Percentiles rank a stretch among this genome's conserved stretches.
Conservation (phyloP, 2,888 invertebrate species). For the Dryobotodes eremita region DNA sequence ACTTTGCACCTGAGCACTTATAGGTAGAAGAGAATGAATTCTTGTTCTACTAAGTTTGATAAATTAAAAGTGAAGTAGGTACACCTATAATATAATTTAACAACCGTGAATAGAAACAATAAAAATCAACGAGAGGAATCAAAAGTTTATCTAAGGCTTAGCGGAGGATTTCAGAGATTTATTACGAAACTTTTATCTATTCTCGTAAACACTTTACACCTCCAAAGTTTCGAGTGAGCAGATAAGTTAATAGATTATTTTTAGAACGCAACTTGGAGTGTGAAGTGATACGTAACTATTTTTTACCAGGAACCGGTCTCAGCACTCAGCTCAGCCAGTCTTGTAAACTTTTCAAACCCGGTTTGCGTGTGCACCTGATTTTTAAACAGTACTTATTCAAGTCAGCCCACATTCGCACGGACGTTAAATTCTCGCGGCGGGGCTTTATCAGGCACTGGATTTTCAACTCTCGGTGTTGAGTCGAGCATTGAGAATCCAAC, state of each 20-base stretch:
- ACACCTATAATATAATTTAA: slow-evolving; percentile 16
- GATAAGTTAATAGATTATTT: slow-evolving; percentile 75
- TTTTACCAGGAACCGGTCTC: slow-evolving; percentile 65
- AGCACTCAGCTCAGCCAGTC: slow-evolving; percentile 46
- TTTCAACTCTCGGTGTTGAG: too few relatives aligned
- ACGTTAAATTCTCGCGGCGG: too few relatives aligned
- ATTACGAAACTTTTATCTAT: slow-evolving; percentile 67
- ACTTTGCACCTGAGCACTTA: background rate
- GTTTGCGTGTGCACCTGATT: slow-evolving; percentile 63
- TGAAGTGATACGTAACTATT: slow-evolving; percentile 67
- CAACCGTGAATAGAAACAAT: slow-evolving; percentile 42
- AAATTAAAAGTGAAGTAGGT: background rate
- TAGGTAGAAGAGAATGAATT: background rate
- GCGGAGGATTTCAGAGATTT: slow-evolving; percentile 59
- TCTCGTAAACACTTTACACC: slow-evolving; percentile 73
- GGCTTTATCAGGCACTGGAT: too few relatives aligned
- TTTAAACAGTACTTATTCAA: slow-evolving; percentile 54
- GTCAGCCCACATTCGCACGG: background rate
- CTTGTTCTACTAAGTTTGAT: slow-evolving; percentile 1
- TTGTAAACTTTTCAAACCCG: slow-evolving; percentile 57
- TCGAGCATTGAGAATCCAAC: too few relatives aligned
- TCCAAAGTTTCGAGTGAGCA: slow-evolving; percentile 72
- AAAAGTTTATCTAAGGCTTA: slow-evolving; percentile 57
- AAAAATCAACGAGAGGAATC: slow-evolving; percentile 52
- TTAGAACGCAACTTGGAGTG: slow-evolving; percentile 68